A percentile compares a stretch with the other conserved stretches of the same genome.
Conservation (phyloP, 2,113 vertebrate genomes). For the Centrocercus urophasianus region DNA sequence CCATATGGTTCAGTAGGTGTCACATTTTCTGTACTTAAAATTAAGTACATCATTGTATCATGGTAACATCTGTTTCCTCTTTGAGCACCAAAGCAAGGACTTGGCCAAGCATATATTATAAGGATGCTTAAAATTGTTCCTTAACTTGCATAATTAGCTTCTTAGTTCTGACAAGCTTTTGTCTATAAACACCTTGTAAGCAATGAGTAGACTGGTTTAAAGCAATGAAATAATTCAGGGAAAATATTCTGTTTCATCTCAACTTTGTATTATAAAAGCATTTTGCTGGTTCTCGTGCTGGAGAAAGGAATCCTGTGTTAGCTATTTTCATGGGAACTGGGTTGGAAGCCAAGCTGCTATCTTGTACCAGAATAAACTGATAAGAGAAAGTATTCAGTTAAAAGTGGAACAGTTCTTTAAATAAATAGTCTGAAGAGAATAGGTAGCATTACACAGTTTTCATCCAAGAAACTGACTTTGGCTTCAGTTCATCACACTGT, state of each 20-base stretch:
- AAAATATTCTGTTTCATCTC: not conserved
- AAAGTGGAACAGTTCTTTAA: conserved; percentile 20
- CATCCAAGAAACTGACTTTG: not conserved
- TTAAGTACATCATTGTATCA: not conserved
- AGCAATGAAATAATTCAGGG: not conserved
- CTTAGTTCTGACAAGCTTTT: not conserved
- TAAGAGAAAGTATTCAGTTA: not conserved
- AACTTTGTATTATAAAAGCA: not conserved
- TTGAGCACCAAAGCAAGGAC: not conserved
- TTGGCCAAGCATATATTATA: not conserved
- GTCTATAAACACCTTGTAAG: not conserved
- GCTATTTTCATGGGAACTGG: not conserved
- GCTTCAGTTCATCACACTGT: not conserved
- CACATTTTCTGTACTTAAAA: not conserved
- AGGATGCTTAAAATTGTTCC: not conserved
- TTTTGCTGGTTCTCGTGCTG: not conserved
- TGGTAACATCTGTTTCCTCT: not conserved
- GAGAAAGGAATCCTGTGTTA: not conserved
- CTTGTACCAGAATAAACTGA: conserved; percentile 37
- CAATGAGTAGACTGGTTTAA: not conserved
- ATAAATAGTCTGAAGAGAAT: not conserved
- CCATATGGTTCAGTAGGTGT: not conserved
- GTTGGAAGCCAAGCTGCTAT: conserved; percentile 23
- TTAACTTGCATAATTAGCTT: not conserved
- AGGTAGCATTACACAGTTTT: not conserved